These are phyloP conservation scores for Nymphalis c-album DNA, from an alignment of 2,888 invertebrate genomes.

Conservation along the genomic window DNA sequence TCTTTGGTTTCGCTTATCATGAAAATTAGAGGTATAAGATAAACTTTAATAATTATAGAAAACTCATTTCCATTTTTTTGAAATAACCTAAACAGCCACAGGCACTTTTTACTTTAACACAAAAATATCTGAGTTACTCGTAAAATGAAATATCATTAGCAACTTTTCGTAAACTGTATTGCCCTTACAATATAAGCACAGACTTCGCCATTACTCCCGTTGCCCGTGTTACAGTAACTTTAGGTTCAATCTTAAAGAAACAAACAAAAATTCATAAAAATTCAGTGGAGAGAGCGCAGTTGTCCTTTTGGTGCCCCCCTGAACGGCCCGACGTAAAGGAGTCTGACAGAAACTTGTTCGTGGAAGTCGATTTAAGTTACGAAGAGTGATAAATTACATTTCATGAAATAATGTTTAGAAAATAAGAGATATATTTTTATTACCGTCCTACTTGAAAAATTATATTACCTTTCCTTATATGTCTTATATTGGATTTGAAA, in stretches of 20 bases:
- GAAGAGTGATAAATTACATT: constrained; percentile 50
- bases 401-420: constrained; percentile 36
- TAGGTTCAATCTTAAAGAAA: constrained; percentile 62
- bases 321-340: constrained; percentile 59
- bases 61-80: neutral
- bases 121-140: constrained; percentile 30
- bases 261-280: constrained; percentile 73
- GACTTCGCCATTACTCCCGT: constrained; percentile 38
- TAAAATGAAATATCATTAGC: constrained; percentile 52
- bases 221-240: constrained; percentile 55
- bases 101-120: constrained; percentile 16
- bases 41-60: neutral
- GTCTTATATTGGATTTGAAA: constrained; percentile 4
- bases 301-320: constrained; percentile 64
- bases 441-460: neutral
- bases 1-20: neutral
- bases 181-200: constrained; percentile 51
- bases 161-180: constrained; percentile 55
- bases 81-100: constrained; percentile 2
- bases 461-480: constrained; percentile 3
- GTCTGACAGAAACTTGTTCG: constrained; percentile 65
- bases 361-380: constrained; percentile 76
- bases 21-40: neutral
- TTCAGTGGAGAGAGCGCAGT: constrained; percentile 58
- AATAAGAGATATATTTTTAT: constrained; percentile 26